These are phyloP conservation scores for Axis porcinus DNA, from an alignment of 2,113 vertebrate species.

Conservation along the genomic window DNA sequence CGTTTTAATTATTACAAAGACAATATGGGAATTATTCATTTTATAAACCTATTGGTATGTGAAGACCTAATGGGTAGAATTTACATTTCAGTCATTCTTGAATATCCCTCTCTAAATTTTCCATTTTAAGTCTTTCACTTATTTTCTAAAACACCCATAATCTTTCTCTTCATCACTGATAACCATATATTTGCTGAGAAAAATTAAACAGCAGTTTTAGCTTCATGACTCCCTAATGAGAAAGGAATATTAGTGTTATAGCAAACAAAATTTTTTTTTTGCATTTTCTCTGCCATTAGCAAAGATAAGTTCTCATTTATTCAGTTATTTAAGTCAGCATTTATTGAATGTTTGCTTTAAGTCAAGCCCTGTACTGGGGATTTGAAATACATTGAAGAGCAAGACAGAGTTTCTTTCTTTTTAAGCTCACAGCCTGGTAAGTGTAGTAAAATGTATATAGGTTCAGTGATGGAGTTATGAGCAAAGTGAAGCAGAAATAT, in stretches of 20 bases:
- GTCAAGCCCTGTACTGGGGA: not conserved
- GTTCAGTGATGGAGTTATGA: not conserved
- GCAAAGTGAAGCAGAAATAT: not conserved
- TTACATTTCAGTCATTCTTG: not conserved
- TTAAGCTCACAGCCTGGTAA: not conserved
- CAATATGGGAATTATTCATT: not conserved
- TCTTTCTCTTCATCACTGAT: not conserved
- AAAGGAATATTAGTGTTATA: not conserved
- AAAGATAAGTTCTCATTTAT: not conserved
- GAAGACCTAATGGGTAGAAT: not conserved
- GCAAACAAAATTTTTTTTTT: not conserved
- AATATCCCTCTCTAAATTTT: not conserved
- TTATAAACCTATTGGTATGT: not conserved
- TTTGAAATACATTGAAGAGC: not conserved
- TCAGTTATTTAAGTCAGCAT: not conserved
- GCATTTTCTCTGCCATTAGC: not conserved
- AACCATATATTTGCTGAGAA: not conserved
- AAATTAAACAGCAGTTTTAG: not conserved
- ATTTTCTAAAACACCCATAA: not conserved
- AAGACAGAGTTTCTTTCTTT: not conserved
- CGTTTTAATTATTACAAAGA: not conserved
- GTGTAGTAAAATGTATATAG: not conserved
- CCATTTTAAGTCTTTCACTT: not conserved
- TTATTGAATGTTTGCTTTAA: not conserved
- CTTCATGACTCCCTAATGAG: not conserved